Base-by-base conservation (phyloP, 2,797 vertebrate species). In the Apogon hyalosoma region DNA sequence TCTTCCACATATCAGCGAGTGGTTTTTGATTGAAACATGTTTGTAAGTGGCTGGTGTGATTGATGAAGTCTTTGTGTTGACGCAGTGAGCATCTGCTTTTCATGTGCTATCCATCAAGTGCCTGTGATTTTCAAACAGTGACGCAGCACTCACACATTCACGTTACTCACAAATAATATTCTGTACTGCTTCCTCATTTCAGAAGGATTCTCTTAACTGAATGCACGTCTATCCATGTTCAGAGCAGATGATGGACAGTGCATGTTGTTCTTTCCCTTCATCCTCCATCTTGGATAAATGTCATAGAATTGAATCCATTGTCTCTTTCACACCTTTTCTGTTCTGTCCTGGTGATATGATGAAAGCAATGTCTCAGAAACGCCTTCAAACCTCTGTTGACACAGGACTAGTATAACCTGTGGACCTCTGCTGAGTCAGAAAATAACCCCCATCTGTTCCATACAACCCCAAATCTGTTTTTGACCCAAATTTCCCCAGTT, bases 121-220 rank as follows among this genome's bases (percentile, higher is more conserved):
- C 53, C 64, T 71, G 64, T 63, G 58, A 66, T 69, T 71, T 71
- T 61, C 56, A 1, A 53, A 63, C 73, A 38, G 69, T 18, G 38
- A 42, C 33, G 33, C 69, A 4, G 51, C 41, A 7, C n/a, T 21
- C 15, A 33, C 10, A 7, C 63, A 6, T n/a, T n/a, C 64, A 50
- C 43, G 4, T 65, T 53, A 63, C 56, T 68, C 60, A 19, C 67
- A 77, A 73, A 79, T 64, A 55, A 69, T 67, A 80, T 64, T 52
- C 75, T 16, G 65, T 69, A 13, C 58, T 51, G 50, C 45, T 49
- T 73, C 50, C 54, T 18, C 50, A 57, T 87, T 88, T 89, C 82
- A 86, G 84, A 88, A 76, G 72, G 64, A 63, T 77, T 69, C 28
- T 76, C 73, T 52, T 87, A 82, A 88, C 88, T 85, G 82, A 87